Evolutionary conservation across 2,113 vertebrate genomes (phyloP), one percentile per base, ranked within the genome.

Genomic region (Monopterus albus): DNA sequence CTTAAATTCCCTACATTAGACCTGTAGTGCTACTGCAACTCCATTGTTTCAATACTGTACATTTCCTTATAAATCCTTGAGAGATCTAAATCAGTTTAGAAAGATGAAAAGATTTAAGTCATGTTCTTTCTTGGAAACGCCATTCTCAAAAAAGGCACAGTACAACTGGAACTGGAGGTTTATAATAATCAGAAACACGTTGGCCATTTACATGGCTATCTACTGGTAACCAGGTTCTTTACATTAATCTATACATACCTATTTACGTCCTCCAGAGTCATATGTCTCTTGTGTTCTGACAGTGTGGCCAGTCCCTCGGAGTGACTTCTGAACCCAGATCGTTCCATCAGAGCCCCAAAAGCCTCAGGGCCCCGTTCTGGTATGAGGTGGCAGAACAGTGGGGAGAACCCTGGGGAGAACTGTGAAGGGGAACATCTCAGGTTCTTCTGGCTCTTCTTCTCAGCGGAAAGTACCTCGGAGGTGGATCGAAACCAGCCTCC

Each of bases 401-500:
- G 82, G 86, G 84, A 85, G 82, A 79, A 83, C 84, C 86, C 86
- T 85, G 61, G 36, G 71, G 58, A 84, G 70, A 59, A 78, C 68
- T 72, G 71, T 56, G 42, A 75, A 65, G 60, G 73, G 72, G 75
- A 82, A 78, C 78, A 64, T 82, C 76, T 79, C 77, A 61, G 26
- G 58, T 63, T 74, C 79, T 79, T 79, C 68, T 72, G 49, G 77
- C 68, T 79, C 70, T 46, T 73, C 59, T 53, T 64, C 29, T 67
- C 12, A n/a, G 51, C 55, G 87, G 87, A 91, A 91, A 91, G 65
- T 84, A 91, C 89, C 89, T 59, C 2, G 29, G 75, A 88, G 79
- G 87, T 33, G 61, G 69, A 87, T 73, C 9, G 81, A 91, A 89
- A 91, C 86, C 84, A 76, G 45, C 85, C 13, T 71, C 73, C 73